Base-by-base conservation (phyloP, 2,797 vertebrate genomes). In the Mionectes olivaceus region DNA sequence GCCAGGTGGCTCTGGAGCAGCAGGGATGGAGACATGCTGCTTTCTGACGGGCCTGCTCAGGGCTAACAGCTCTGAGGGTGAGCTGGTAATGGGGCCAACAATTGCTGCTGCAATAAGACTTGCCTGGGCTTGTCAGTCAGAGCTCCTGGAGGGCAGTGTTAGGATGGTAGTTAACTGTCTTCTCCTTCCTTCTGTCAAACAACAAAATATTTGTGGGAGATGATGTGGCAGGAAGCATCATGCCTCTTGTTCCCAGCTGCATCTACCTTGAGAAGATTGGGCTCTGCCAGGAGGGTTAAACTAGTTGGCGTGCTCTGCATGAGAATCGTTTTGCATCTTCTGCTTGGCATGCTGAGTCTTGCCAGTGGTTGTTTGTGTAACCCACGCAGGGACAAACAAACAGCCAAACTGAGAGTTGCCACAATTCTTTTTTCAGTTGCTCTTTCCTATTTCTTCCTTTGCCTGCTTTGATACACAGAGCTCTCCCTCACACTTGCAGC, bases 151-250 rank as follows among this genome's bases (percentile, higher is more conserved):
- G 89, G 74, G 16, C 37, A 22, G 33, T 41, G 88, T 49, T 84
- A 32, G 70, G 60, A 41, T 85, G 52, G 59, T 46, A 9, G 37
- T 35, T 28, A 47, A 11, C 47, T 37, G 71, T 93, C 56, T 46
- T 49, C 32, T 87, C 39, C 83, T 71, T 75, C 49, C 32, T 10
- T 63, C 21, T 5, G 5, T 43, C 7, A 3, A 49, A 25, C 8
- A 77, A 17, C 30, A 83, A 4, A 59, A 47, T 1, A 0, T 49
- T 59, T 0, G 0, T 5, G 52, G 56, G 47, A 56, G 21, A 5
- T 4, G 49, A 43, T 78, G 39, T 23, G 25, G n/a, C 30, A 56
- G 35, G 68, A 75, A 22, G 30, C 8, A 1, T 41, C 0, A 0
- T 23, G 13, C 15, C 27, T 33, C 13, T 52, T 41, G 33, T 46